Base-by-base conservation (phyloP, 2,888 invertebrate species). In the Dinocampus coccinellae region DNA sequence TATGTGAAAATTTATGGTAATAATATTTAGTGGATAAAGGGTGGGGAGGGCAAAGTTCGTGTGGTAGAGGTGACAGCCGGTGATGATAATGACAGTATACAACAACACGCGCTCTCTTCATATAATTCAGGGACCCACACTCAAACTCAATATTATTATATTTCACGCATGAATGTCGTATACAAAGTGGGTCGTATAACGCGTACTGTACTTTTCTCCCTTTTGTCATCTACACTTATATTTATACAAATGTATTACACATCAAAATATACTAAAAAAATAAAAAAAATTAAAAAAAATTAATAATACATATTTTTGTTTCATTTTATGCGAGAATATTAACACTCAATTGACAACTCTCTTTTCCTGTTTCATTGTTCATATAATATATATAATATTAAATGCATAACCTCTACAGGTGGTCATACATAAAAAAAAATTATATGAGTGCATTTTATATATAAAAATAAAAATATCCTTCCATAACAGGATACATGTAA, bases 21-120 rank as follows among this genome's bases (percentile, higher is more conserved):
- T n/a, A n/a, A n/a, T n/a, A n/a, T n/a, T 10, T 10, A 63, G 42
- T 24, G 42, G 20, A 24, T 63, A 39, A 55, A 60, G 57, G 61
- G 63, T 33, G 13, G 58, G 57, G 34, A 63, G 69, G 63, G 68
- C 74, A 75, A 73, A 73, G 70, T 76, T 76, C 72, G 69, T 61
- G 69, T 66, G 64, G 63, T 4, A 29, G 58, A 53, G 65, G 24
- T 60, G 69, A 74, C 73, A 76, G 69, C 67, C 63, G 67, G 66
- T 58, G 57, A 69, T 69, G 71, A 70, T 74, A 73, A 76, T 74
- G 71, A 73, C 73, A 57, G 24, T 65, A 52, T 53, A 47, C 36
- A 1, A 7, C 7, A 65, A 52, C 29, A 39, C 58, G 36, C 60
- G 39, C 66, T 62, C 69, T 53, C 64, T 16, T 16, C 16, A 6